Evolutionary conservation across 2,797 vertebrate species (phyloP), one percentile per base, ranked within the genome.

Genomic region (Gymnodraco acuticeps): DNA sequence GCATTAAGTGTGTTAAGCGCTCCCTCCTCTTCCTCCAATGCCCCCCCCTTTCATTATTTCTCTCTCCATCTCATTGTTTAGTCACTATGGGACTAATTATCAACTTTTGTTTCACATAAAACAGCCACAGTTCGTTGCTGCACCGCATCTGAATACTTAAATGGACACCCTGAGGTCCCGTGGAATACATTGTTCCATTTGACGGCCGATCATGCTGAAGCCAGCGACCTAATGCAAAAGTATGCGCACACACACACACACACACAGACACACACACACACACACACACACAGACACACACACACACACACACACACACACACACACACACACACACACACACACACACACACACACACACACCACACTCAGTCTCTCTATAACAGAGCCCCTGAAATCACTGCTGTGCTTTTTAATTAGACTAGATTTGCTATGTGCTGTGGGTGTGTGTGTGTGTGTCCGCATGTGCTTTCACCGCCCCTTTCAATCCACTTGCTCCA

Each of bases 11-110:
- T 92, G 90, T 86, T 94, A 95, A 95, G 95, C 95, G 93, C 90
- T 89, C 67, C 85, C 83, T 85, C 66, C 85, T 85, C 76, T 75
- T 76, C 80, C 83, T 78, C 82, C 78, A 75, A 9, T 76, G 64
- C 81, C 62, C 74, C 73, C 73, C 82, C 53, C n/a, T 5, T n/a
- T 6, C 65, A 52, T 60, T 50, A 63, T 60, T 46, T 72, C 82
- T 76, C 70, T 69, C 92, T 91, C 94, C 93, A 88, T 92, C 94
- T 96, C 95, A 93, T 91, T 94, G 94, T 96, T 96, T 96, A 98
- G 95, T 95, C 98, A 98, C 98, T 97, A 93, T 92, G 98, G 98
- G 97, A 99, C 96, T 99, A 98, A 99, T 99, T 99, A 99, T 95
- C 95, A 96, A 96, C 95, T 97, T 97, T 96, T 84, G 91, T 88